Conservation (phyloP, 2,888 invertebrate genomes). For the Lasius fuliginosus region DNA sequence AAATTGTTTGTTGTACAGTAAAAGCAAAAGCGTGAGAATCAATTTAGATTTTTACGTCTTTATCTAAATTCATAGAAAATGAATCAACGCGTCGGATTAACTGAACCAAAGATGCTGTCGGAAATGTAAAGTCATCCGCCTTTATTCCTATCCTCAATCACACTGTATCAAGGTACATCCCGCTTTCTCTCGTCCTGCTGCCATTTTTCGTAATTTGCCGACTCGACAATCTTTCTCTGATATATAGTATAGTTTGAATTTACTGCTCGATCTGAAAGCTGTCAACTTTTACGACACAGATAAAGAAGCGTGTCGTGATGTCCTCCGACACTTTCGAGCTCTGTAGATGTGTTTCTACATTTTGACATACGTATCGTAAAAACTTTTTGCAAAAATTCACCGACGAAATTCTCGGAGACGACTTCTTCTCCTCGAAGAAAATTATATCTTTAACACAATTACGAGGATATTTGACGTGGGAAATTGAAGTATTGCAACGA, state of each 20-base stretch:
- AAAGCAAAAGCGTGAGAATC: background rate
- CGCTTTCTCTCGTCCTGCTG: background rate
- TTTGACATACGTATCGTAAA: slow-evolving; percentile 42
- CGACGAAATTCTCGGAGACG: background rate
- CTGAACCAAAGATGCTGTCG: slow-evolving; percentile 47
- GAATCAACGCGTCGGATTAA: slow-evolving; percentile 74
- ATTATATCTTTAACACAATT: background rate
- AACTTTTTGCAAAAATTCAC: slow-evolving; percentile 16
- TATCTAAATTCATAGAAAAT: slow-evolving; percentile 62
- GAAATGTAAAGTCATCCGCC: slow-evolving; percentile 57
- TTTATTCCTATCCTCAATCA: slow-evolving; percentile 59
- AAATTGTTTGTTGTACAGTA: background rate
- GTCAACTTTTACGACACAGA: slow-evolving; percentile 64
- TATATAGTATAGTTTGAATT: slow-evolving; percentile 63
- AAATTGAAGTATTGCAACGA: background rate
- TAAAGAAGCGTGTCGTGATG: slow-evolving; percentile 41
- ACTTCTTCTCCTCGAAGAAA: background rate
- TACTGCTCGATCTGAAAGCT: slow-evolving; percentile 58
- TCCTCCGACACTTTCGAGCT: background rate
- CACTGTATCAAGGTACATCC: slow-evolving; percentile 32
- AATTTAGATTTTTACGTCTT: background rate
- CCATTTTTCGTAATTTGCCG: slow-evolving; percentile 41
- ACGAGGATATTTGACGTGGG: background rate
- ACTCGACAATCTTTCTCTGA: slow-evolving; percentile 68
- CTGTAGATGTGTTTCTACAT: slow-evolving; percentile 12